Evolutionary conservation across 2,797 vertebrate genomes (phyloP).

Genomic region (Triplophysa bombifrons): DNA sequence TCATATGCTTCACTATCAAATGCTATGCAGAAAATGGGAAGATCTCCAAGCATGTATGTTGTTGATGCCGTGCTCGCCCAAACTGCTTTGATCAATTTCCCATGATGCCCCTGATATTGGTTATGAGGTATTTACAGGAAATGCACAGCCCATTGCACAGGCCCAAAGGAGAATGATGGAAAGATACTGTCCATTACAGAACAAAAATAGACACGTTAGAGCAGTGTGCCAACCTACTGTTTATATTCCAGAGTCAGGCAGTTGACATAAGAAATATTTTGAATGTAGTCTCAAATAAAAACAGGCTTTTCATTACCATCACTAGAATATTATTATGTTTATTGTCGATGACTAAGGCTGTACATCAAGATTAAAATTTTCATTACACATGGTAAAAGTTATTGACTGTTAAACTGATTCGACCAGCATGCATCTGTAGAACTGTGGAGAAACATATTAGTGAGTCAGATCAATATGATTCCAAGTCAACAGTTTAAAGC

Average conservation of each 20-base stretch:
- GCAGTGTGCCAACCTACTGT: neutral
- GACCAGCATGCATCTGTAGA: neutral
- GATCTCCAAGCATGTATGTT: conserved; percentile 13
- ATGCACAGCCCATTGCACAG: conserved; percentile 45
- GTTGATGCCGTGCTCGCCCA: conserved; percentile 14
- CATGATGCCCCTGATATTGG: conserved; percentile 33
- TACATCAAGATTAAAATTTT: conserved; percentile 7
- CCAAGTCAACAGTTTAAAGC: conserved; percentile 4
- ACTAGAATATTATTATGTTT: neutral
- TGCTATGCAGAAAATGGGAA: conserved; percentile 1
- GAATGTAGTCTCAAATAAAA: neutral
- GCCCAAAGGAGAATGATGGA: conserved; percentile 15
- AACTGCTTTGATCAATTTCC: conserved; percentile 31
- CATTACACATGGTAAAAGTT: neutral
- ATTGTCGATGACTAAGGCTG: neutral
- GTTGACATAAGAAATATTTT: neutral
- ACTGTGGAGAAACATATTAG: neutral
- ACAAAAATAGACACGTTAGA: conserved; percentile 31
- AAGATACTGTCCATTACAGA: conserved; percentile 40
- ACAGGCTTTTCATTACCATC: neutral
- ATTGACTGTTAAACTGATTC: neutral
- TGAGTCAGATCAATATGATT: neutral
- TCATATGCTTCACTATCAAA: conserved; percentile 56
- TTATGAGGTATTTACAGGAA: conserved; percentile 48
- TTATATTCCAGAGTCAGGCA: neutral